Evolutionary conservation across 2,113 vertebrate genomes (phyloP).

Genomic region (Lasiurus cinereus): DNA sequence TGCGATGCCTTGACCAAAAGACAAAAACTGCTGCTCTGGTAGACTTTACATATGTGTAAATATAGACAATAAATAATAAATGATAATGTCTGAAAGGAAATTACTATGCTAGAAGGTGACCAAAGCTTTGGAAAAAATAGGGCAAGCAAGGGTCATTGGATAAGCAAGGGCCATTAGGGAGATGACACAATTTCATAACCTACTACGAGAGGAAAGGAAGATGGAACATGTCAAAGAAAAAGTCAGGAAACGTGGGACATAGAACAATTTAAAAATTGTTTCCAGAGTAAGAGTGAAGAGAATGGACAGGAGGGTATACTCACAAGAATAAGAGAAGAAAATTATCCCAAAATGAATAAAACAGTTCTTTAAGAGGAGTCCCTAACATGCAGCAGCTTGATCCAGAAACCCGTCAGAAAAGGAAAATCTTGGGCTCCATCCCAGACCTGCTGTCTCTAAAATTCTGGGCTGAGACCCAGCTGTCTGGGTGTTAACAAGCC

Average conservation of each 20-base stretch:
- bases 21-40: neutral
- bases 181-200: neutral
- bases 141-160: neutral
- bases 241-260: neutral
- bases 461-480: neutral
- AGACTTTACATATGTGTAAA: neutral
- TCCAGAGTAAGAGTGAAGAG: neutral
- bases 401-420: neutral
- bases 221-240: neutral
- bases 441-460: neutral
- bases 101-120: neutral
- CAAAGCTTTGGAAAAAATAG: neutral
- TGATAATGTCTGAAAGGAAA: neutral
- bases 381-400: neutral
- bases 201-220: neutral
- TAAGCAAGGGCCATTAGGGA: neutral
- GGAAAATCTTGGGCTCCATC: neutral
- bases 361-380: neutral
- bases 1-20: neutral
- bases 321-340: neutral
- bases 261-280: neutral
- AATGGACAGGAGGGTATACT: neutral
- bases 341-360: neutral
- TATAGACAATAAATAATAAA: neutral
- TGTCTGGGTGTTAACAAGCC: neutral